Conservation (phyloP, 2,797 vertebrate genomes). For the Coluber constrictor region DNA sequence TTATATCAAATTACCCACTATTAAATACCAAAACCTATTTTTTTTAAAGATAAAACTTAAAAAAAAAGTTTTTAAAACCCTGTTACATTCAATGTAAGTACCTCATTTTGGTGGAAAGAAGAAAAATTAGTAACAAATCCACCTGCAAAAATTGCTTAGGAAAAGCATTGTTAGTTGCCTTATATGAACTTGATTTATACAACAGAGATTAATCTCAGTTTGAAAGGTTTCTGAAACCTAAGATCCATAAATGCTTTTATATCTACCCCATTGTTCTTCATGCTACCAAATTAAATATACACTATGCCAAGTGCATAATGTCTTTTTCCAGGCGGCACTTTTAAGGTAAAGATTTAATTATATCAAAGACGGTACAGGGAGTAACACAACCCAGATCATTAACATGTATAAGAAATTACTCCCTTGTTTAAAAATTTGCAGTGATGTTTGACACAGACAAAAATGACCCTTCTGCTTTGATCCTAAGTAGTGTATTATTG, state of each 20-base stretch:
- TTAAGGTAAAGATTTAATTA: conserved; percentile 32
- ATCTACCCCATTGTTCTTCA: conserved; percentile 20
- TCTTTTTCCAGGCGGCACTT: conserved; percentile 5
- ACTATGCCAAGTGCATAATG: conserved; percentile 30
- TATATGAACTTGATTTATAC: background rate
- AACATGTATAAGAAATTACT: conserved; percentile 18
- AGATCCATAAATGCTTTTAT: conserved; percentile 17
- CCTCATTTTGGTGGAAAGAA: conserved; percentile 16
- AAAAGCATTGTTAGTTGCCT: background rate
- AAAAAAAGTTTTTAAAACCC: background rate
- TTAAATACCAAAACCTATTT: background rate
- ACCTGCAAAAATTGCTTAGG: conserved; percentile 2
- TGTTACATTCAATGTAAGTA: background rate
- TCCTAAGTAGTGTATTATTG: background rate
- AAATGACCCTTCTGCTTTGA: conserved; percentile 28
- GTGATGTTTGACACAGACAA: conserved; percentile 31
- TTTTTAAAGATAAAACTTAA: background rate
- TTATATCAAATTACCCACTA: background rate
- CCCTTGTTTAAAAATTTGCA: conserved; percentile 10
- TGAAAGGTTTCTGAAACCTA: conserved; percentile 24
- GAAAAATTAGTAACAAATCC: background rate
- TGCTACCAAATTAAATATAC: conserved; percentile 10
- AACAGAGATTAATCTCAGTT: conserved; percentile 18
- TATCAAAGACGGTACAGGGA: conserved; percentile 5
- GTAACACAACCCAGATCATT: conserved; percentile 32